phyloP scores from a whole-genome alignment of 2,113 vertebrate species.

The Misgurnus anguillicaudatus region DNA sequence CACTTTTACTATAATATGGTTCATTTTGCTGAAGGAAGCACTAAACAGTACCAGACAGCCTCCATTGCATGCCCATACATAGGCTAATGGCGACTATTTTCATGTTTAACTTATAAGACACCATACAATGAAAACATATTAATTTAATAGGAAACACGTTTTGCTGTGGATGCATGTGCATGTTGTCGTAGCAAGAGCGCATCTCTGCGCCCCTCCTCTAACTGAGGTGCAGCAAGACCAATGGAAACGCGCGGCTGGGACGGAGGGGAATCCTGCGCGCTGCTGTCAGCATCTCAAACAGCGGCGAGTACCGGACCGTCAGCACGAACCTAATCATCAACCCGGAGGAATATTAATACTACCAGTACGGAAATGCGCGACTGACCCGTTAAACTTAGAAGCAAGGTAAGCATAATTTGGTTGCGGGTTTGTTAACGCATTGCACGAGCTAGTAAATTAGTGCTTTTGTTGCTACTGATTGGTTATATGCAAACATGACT shows the following conservation, averaged over 20 bases:
- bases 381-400: conserved; percentile 34
- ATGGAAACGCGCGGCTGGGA: conserved; percentile 64
- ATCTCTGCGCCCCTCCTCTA: conserved; percentile 62
- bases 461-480: too few relatives aligned
- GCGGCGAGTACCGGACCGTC: conserved; percentile 54
- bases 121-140: background rate
- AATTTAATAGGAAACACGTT: background rate
- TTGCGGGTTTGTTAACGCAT: background rate
- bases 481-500: background rate
- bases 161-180: background rate
- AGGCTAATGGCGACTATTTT: background rate
- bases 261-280: conserved; percentile 65
- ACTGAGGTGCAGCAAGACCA: conserved; percentile 64
- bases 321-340: conserved; percentile 52
- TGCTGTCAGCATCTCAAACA: conserved; percentile 46
- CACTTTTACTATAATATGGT: too few relatives aligned
- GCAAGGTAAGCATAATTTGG: conserved; percentile 42
- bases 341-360: conserved; percentile 67
- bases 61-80: background rate
- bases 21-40: too few relatives aligned
- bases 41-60: background rate
- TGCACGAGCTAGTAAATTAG: too few relatives aligned
- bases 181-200: background rate
- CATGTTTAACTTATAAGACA: background rate
- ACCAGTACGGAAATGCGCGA: conserved; percentile 35